Evolutionary conservation across 2,797 vertebrate species (phyloP).

Genomic region (Sebastes dallii): DNA sequence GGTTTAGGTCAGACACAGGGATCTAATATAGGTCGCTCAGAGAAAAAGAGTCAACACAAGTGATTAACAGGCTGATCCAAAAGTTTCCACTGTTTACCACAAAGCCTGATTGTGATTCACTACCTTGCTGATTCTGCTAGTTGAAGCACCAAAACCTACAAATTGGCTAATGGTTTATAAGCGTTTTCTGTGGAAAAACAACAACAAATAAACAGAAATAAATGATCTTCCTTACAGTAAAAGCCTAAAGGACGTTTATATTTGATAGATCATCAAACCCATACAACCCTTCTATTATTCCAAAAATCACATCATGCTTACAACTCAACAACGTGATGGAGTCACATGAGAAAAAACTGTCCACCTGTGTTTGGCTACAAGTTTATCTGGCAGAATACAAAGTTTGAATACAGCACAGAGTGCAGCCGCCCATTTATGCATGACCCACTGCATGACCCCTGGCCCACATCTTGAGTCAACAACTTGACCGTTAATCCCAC

Average conservation of each 20-base stretch:
- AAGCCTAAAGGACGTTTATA: neutral
- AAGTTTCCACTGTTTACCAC: constrained; percentile 24
- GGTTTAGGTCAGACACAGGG: neutral
- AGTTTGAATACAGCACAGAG: neutral
- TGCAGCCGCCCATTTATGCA: neutral
- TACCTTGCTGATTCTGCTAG: neutral
- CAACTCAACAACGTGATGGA: neutral
- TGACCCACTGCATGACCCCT: neutral
- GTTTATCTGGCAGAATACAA: neutral
- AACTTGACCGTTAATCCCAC: neutral
- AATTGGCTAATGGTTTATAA: neutral
- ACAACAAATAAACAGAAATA: neutral
- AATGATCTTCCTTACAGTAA: neutral
- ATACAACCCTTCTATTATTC: neutral
- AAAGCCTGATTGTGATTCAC: neutral
- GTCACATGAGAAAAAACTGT: neutral
- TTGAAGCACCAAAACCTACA: neutral
- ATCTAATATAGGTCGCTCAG: neutral
- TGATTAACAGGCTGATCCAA: neutral
- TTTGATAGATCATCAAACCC: neutral
- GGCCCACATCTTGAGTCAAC: constrained; percentile 19
- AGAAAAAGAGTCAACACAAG: neutral
- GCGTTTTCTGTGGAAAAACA: neutral
- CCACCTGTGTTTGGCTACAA: neutral
- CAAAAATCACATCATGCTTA: neutral